Base-by-base conservation (phyloP, 2,113 vertebrate species). In the Ceyx cyanopectus region DNA sequence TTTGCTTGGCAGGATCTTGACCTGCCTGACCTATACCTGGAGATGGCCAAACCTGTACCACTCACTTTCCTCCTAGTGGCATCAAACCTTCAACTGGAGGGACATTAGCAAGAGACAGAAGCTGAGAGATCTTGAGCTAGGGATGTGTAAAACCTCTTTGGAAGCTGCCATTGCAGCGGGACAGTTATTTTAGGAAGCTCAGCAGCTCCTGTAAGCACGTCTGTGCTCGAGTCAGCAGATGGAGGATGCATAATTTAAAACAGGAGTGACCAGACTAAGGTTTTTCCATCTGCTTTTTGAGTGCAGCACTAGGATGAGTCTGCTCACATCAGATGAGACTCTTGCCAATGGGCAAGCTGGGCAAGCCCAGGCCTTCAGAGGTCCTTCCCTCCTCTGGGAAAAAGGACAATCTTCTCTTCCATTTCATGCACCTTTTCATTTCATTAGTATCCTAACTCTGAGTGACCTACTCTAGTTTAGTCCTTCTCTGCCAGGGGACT, bases 221-320 rank as follows among this genome's bases (percentile, higher is more conserved):
- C 89, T 79, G 63, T 82, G 92, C 85, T 92, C 15, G 0, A 96
- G 81, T 87, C 94, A 91, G 89, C 94, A 95, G 94, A 94, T 87
- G 94, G 95, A 89, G 48, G 79, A 96, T 95, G 91, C 58, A 96
- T 89, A 85, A 92, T 93, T 95, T 91, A 92, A 73, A 87, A 19
- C 17, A 54, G 70, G 78, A 93, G 78, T 92, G 94, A 92, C 92
- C 95, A 87, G 63, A 80, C 65, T 73, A 76, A 91, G 51, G 29
- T 58, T 94, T 65, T 45, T 73, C 78, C 87, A 89, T 92, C 81
- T 94, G 84, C 57, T 72, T 87, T 76, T 48, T 46, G 29, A 70
- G 84, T 34, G 27, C 50, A 58, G 48, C 67, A 43, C 67, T 54
- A 53, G 83, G 86, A 76, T 12, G 5, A 87, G 84, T 76, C 70